Percentiles rank a stretch among this genome's conserved stretches.
These are phyloP conservation scores for Ophion ellenae DNA, from an alignment of 2,888 invertebrate species.

Conservation along the genomic window DNA sequence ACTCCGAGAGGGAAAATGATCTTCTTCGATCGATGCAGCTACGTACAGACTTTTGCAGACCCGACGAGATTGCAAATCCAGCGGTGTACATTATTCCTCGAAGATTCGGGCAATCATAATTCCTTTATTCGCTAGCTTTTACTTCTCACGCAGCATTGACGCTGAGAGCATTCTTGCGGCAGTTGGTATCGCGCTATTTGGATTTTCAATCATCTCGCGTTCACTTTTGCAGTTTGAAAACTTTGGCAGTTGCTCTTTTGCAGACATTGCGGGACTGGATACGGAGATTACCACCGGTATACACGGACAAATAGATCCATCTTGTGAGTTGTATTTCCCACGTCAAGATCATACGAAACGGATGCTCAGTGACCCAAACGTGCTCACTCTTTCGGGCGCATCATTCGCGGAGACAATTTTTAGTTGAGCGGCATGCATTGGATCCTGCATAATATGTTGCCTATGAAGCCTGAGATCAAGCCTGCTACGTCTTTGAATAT, in stretches of 20 bases:
- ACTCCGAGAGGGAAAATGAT: slow-evolving; percentile 1
- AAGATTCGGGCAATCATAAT: slow-evolving; percentile 17
- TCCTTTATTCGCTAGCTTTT: slow-evolving; percentile 48
- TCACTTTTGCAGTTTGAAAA: slow-evolving; percentile 20
- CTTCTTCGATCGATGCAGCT: slow-evolving; percentile 42
- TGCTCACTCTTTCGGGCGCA: not conserved
- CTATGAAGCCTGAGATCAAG: too few species aligned
- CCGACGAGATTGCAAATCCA: not conserved
- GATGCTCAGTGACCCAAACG: not conserved
- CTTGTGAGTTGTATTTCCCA: slow-evolving; percentile 62
- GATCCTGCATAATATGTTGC: too few species aligned
- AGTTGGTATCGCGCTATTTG: not conserved
- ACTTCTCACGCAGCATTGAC: slow-evolving; percentile 40
- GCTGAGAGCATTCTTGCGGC: not conserved
- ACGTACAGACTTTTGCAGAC: slow-evolving; percentile 24
- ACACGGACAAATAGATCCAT: slow-evolving; percentile 2
- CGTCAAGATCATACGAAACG: not conserved
- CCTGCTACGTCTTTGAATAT: not conserved
- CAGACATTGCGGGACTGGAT: not conserved
- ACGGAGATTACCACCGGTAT: not conserved
- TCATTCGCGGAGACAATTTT: too few species aligned
- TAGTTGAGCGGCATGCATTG: too few species aligned
- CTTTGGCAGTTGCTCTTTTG: slow-evolving; percentile 23
- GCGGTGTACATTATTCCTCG: slow-evolving; percentile 9
- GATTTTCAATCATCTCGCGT: not conserved